Percentiles rank a stretch among this genome's conserved stretches.
phyloP scores from a whole-genome alignment of 2,113 vertebrate genomes.

The Madoqua kirkii region DNA sequence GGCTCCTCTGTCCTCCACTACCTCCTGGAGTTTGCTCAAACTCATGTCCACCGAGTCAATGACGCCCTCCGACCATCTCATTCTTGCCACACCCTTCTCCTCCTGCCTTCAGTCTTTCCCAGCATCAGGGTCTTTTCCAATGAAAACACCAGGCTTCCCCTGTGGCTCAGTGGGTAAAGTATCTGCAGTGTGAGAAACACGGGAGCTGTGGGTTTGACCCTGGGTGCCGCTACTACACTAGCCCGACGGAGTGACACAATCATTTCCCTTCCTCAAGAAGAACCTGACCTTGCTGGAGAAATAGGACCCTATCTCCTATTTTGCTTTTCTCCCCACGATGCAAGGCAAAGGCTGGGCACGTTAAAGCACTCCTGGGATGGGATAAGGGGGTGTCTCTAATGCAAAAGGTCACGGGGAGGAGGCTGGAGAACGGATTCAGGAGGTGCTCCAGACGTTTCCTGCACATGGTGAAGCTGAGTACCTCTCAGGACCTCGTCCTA shows the following conservation, averaged over 20 bases:
- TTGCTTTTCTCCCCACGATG: not conserved
- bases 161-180: not conserved
- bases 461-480: rapidly evolving
- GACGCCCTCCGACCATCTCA: not conserved
- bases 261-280: not conserved
- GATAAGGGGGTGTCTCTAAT: not conserved
- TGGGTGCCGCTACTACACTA: not conserved
- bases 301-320: too few species aligned
- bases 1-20: not conserved
- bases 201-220: not conserved
- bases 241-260: not conserved
- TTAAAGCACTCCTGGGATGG: not conserved
- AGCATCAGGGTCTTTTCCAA: not conserved
- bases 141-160: not conserved
- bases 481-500: not conserved
- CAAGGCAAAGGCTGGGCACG: not conserved
- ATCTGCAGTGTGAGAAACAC: not conserved
- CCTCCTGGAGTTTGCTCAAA: not conserved
- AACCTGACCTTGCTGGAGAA: not conserved
- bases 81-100: not conserved
- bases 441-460: not conserved
- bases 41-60: not conserved
- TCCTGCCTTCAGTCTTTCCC: not conserved
- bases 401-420: not conserved
- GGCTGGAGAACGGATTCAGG: not conserved